A percentile compares a stretch with the other conserved stretches of the same genome.
Evolutionary conservation across 2,113 vertebrate species (phyloP).

Genomic region (Oenanthe oenanthe): DNA sequence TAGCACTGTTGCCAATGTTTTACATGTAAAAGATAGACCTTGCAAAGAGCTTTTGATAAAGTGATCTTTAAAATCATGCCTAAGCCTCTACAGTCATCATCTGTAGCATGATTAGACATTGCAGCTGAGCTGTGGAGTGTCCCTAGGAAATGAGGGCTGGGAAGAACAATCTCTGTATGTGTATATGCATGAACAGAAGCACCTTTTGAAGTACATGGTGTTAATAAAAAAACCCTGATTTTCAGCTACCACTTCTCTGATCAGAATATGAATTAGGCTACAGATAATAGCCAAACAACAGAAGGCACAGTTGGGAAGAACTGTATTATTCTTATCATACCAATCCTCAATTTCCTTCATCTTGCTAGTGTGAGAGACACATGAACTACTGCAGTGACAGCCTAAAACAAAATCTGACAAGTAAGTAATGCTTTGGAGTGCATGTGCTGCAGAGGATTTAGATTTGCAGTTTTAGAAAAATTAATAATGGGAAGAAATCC

Average conservation of each 20-base stretch:
- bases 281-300: constrained; percentile 63
- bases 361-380: background rate
- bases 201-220: constrained; percentile 10
- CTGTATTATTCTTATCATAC: constrained; percentile 42
- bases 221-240: constrained; percentile 55
- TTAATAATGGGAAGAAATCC: background rate
- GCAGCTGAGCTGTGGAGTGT: constrained; percentile 22
- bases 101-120: background rate
- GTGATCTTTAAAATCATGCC: constrained; percentile 30
- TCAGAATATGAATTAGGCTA: constrained; percentile 75
- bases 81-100: constrained; percentile 10
- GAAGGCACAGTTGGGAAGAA: constrained; percentile 49
- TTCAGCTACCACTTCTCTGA: constrained; percentile 62
- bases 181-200: background rate
- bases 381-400: background rate
- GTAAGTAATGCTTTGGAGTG: constrained; percentile 14
- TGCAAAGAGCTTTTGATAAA: constrained; percentile 5
- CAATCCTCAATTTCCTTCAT: constrained; percentile 35
- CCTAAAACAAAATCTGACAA: constrained; percentile 10
- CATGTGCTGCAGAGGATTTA: background rate
- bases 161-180: background rate
- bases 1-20: background rate
- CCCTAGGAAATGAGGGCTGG: constrained; percentile 13
- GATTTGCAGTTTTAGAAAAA: background rate
- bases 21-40: background rate